These are phyloP conservation scores for Trypoxylon attenuatum DNA, from an alignment of 2,888 invertebrate genomes.

Conservation along the genomic window DNA sequence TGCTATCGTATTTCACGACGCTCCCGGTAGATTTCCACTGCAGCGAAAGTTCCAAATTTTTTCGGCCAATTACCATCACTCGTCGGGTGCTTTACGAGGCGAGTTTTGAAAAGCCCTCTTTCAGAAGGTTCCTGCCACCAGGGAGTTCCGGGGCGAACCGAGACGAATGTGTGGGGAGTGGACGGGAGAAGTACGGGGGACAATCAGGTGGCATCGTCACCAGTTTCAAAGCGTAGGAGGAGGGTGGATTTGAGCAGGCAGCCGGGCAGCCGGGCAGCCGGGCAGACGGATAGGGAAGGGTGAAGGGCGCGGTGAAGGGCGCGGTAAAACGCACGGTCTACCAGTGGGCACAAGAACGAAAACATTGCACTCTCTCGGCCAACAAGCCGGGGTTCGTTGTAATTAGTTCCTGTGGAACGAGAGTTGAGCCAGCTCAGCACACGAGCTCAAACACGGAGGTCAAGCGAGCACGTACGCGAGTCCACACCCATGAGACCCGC, in stretches of 20 bases:
- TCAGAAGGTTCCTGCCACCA: no score
- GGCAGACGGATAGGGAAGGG: constrained; percentile 1
- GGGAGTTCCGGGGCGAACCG: no score
- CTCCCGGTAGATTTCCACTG: no score
- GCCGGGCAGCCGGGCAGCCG: not conserved
- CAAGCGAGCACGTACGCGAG: constrained; percentile 1
- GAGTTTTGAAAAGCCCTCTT: no score
- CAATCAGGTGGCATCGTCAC: not conserved
- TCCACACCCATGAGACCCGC: not conserved
- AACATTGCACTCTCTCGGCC: constrained; percentile 60
- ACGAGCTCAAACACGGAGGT: constrained; percentile 31
- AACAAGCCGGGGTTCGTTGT: constrained; percentile 62
- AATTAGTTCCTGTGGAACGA: constrained; percentile 64
- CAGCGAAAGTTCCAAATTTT: no score
- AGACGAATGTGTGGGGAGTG: constrained; percentile 1
- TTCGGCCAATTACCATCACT: no score
- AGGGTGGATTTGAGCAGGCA: not conserved
- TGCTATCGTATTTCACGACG: no score
- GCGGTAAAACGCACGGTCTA: constrained; percentile 42
- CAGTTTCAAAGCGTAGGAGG: not conserved
- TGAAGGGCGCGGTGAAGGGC: constrained; percentile 6
- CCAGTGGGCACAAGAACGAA: constrained; percentile 55
- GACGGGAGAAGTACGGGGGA: constrained; percentile 7
- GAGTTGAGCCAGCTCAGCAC: constrained; percentile 57
- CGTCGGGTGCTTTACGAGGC: no score